Evolutionary conservation across 2,888 invertebrate species (phyloP), one percentile per base, ranked within the genome.

Genomic region (Corbicula japonica): DNA sequence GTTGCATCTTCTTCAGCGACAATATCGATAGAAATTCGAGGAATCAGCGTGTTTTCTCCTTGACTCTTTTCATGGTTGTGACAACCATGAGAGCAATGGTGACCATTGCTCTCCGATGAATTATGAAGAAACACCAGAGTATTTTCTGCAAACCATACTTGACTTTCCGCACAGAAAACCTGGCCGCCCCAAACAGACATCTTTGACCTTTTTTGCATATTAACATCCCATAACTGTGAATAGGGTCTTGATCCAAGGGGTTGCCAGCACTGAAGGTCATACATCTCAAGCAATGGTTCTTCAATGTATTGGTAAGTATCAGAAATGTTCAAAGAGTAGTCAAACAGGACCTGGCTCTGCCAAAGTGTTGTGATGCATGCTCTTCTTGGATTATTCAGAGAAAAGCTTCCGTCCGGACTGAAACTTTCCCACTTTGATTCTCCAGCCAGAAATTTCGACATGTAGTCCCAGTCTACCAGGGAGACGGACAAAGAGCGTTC

Each of bases 191-290:
- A 84, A 0, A 65, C 50, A 1, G 76, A 78, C 21, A 76, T n/a
- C 50, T 79, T 81, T 0, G 52, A 38, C 68, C 80, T 83, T 52
- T 77, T 83, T 15, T 86, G 85, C 50, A 84, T 80, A 60, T 89
- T 89, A 6, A 89, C 85, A 77, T 89, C 85, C 89, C 89, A 89
- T 15, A 89, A 76, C 62, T 87, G 87, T 23, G 80, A 85, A 26
- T 76, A 56, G 18, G 68, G 66, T 26, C 69, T 56, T 26, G 52
- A 63, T 48, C 75, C 74, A 21, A 72, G 54, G n/a, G 71, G 78
- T 60, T 76, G 80, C 76, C 70, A 71, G 34, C 69, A 80, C 5
- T 32, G 62, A 46, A 54, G 58, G 35, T 75, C 75, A 35, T 50
- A 44, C 18, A 54, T 18, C 12, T 35, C 50, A 30, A 34, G 60